Base-by-base conservation (phyloP, 1,140 invertebrate species). In the Euborellia annulipes region DNA sequence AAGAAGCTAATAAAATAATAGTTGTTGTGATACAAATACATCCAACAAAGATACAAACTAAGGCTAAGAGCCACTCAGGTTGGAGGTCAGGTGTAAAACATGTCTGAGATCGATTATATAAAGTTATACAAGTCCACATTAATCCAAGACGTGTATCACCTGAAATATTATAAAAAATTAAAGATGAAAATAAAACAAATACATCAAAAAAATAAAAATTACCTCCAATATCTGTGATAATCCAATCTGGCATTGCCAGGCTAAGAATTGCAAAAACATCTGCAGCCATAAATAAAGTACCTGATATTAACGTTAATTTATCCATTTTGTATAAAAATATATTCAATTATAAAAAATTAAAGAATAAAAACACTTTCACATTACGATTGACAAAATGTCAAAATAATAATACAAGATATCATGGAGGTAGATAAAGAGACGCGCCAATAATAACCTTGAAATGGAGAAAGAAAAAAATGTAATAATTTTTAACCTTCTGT, bases 201-300 rank as follows among this genome's bases (percentile, higher is more conserved):
- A 23, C 18, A 39, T 40, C 11, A 4, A 27, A n/a, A n/a, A n/a
- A 11, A 6, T 27, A 11, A 19, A 20, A 45, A 52, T 62, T 71
- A 85, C 86, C 84, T 65, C 88, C 89, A 54, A 91, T 83, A 65
- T 92, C 86, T 3, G 89, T 90, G 27, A 92, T 85, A 56, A 95
- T 93, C 91, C 91, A 96, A 63, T 93, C 87, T 32, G 91, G 89
- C 76, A 93, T 83, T 4, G 87, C 82, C 50, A 96, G 70, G 64
- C 89, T 92, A 1, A 90, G 76, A 49, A 94, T 85, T 18, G 90
- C 90, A 72, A 93, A 93, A 36, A 93, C 72, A 72, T 94, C 88
- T 30, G 90, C 90, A 22, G 85, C 78, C 60, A 92, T 72, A 63
- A 95, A 96, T 34, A 95, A 64, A 16, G 86, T 85, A 3, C 86